Evolutionary conservation across 2,888 invertebrate species (phyloP).

Genomic region (Tridacna gigas): DNA sequence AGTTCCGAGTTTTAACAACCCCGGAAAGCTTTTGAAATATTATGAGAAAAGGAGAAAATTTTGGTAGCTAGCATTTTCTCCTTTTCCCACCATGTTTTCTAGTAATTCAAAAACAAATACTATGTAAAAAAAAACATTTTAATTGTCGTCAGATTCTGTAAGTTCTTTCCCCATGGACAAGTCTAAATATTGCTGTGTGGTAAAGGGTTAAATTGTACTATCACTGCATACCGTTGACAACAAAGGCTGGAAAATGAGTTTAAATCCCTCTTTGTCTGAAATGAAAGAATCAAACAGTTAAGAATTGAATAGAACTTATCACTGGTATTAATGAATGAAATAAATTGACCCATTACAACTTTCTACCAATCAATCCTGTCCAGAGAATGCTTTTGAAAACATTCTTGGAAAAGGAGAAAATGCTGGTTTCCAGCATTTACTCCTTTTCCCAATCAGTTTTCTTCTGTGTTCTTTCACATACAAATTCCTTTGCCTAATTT

Average conservation of each 20-base stretch:
- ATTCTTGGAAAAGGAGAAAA: neutral
- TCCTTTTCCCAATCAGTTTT: neutral
- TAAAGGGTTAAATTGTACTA: too few species aligned
- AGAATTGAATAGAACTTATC: conserved; percentile 10
- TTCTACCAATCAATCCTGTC: neutral
- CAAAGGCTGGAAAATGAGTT: neutral
- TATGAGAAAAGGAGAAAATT: neutral
- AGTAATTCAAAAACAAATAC: neutral
- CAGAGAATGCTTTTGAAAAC: neutral
- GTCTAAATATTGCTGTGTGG: too few species aligned
- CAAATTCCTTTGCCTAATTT: too few species aligned
- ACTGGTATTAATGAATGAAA: neutral
- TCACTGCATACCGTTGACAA: too few species aligned
- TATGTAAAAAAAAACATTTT: too few species aligned
- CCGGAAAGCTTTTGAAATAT: neutral
- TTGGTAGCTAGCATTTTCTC: neutral
- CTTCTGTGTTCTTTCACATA: neutral
- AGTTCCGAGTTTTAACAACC: too few species aligned
- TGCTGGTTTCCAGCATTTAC: neutral
- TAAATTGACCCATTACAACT: neutral
- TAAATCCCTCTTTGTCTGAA: neutral
- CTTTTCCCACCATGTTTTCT: neutral
- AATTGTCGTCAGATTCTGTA: too few species aligned
- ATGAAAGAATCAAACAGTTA: conserved; percentile 9
- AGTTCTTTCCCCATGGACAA: too few species aligned